Percentiles rank a stretch among this genome's conserved stretches.
phyloP scores from a whole-genome alignment of 2,113 vertebrate genomes.

The Pyrgilauda ruficollis region DNA sequence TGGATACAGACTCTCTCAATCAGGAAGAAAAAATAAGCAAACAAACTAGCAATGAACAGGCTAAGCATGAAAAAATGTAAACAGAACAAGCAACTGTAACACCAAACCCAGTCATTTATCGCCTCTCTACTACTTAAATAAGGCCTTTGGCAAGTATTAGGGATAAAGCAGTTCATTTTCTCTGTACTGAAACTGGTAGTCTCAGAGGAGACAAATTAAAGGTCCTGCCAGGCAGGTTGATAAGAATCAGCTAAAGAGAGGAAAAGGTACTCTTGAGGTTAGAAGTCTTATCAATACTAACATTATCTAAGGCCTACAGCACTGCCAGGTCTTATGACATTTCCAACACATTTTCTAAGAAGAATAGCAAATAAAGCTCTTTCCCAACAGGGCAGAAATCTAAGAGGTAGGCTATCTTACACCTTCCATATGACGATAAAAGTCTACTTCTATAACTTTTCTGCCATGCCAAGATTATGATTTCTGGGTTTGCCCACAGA shows the following conservation, averaged over 20 bases:
- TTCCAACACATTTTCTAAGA: background rate
- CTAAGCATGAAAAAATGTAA: background rate
- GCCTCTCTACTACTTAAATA: background rate
- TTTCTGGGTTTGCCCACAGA: background rate
- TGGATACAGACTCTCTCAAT: background rate
- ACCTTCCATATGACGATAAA: background rate
- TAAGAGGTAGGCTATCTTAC: background rate
- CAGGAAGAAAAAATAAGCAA: slow-evolving; percentile 24
- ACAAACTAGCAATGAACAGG: slow-evolving; percentile 25
- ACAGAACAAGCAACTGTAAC: slow-evolving; percentile 10
- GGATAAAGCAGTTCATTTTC: slow-evolving; percentile 2
- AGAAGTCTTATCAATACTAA: background rate
- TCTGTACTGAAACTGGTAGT: background rate
- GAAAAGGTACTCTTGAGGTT: background rate
- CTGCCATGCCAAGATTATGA: background rate
- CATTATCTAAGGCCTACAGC: background rate
- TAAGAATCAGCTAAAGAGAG: background rate
- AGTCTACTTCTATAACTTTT: background rate
- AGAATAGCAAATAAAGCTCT: background rate
- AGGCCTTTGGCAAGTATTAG: background rate
- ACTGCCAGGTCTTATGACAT: background rate
- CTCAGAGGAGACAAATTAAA: slow-evolving; percentile 27
- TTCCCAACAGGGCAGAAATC: background rate
- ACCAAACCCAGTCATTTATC: slow-evolving; percentile 12
- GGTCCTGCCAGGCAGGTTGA: background rate